Evolutionary conservation across 2,888 invertebrate genomes (phyloP), one percentile per base, ranked within the genome.

Genomic region (Lasioglossum calceatum): DNA sequence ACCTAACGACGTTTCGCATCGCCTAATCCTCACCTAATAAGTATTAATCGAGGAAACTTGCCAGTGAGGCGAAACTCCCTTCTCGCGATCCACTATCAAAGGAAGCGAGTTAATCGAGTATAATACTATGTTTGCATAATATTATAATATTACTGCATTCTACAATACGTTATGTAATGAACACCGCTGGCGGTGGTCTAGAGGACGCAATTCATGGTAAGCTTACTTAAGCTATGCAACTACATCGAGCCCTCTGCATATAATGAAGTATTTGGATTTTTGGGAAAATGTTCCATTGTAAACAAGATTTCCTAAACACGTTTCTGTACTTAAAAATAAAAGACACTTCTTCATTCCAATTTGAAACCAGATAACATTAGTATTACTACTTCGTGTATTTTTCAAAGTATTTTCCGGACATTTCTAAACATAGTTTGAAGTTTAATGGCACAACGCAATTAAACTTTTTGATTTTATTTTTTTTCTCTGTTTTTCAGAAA

Each of bases 91-190:
- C 44, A 39, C 42, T 61, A 58, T 72, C 58, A 58, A 54, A 72
- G 61, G 54, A 44, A 79, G 70, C 32, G 44, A 79, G 58, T 58
- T 23, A 54, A 42, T 79, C 47, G n/a, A 23, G 50, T 19, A 54
- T 58, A 58, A 54, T 67, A 14, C 50, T 54, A 23, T 54, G 74
- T 54, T 54, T 74, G 54, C 74, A 54, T 54, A 39, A 36, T 54
- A 39, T n/a, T 74, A 54, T 36, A n/a, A n/a, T 39, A 74, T 50
- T 54, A 54, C n/a, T 54, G 70, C 10, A 70, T 39, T 70, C 39
- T 39, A 70, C 23, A 74, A 74, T 36, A 54, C 7, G 54, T n/a
- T 54, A 36, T 23, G 23, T 74, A 70, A 70, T 36, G 23, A 19
- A 23, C 70, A 39, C 7, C 64, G 16, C 32, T 32, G 64, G 64